Conservation (phyloP, 2,888 invertebrate genomes). For the Drosophila lacicola region DNA sequence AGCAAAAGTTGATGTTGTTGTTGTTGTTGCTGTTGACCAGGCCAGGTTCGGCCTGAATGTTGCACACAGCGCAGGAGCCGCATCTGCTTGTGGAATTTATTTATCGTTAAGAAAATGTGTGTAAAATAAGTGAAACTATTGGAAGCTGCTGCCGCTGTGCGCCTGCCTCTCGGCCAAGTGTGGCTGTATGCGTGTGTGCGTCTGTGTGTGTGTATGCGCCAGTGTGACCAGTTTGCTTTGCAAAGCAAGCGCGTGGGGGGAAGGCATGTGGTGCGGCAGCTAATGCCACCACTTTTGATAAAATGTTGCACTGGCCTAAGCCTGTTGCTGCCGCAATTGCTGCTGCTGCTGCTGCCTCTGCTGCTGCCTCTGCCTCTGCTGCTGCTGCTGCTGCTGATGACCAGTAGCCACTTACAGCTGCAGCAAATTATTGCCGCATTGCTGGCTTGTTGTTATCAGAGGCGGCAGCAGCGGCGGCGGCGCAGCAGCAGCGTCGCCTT, state of each 20-base stretch:
- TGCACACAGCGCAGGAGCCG: constrained; percentile 48
- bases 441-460: constrained; percentile 70
- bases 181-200: constrained; percentile 15
- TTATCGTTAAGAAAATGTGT: constrained; percentile 78
- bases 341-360: constrained; percentile 18
- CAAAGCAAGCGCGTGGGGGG: constrained; percentile 12
- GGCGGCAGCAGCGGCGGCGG: constrained; percentile 48
- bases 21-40: constrained; percentile 35
- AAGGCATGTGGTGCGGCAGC: constrained; percentile 29
- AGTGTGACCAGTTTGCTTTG: constrained; percentile 71
- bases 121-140: constrained; percentile 79
- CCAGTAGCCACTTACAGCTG: constrained; percentile 79
- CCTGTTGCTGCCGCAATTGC: constrained; percentile 62
- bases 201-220: constrained; percentile 26
- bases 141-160: constrained; percentile 56
- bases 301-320: constrained; percentile 77
- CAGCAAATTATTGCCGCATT: constrained; percentile 71
- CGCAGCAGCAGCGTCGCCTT: constrained; percentile 26
- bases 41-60: constrained; percentile 40
- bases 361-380: constrained; percentile 60
- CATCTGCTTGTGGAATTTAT: constrained; percentile 79
- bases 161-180: constrained; percentile 19
- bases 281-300: constrained; percentile 80
- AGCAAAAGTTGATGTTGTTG: constrained; percentile 70
- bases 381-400: constrained; percentile 72